Percentiles rank a stretch among this genome's conserved stretches.
Evolutionary conservation across 2,113 vertebrate species (phyloP).

Genomic region (Barnardius zonarius): DNA sequence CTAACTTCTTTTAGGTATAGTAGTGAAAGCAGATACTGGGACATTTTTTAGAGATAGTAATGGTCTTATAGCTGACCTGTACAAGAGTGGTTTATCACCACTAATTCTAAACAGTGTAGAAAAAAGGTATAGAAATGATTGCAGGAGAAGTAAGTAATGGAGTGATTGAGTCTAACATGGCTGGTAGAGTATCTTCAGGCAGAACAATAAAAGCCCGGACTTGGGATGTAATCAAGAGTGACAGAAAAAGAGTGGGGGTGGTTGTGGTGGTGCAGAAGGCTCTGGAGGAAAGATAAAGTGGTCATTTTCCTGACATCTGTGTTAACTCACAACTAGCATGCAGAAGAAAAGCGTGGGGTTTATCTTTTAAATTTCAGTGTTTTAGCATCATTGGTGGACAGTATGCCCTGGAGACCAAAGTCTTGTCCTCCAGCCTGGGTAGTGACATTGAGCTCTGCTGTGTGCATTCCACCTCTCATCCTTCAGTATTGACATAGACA

Average conservation of each 20-base stretch:
- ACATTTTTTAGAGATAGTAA: neutral
- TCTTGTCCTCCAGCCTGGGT: neutral
- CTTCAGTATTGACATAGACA: neutral
- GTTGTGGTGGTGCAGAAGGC: neutral
- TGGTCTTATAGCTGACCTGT: neutral
- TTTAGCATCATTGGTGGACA: neutral
- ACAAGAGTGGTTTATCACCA: neutral
- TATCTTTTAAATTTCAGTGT: neutral
- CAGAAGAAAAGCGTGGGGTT: neutral
- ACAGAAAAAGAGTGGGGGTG: neutral
- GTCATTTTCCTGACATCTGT: constrained; percentile 9
- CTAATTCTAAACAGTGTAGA: neutral
- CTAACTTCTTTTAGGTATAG: neutral
- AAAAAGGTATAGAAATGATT: neutral
- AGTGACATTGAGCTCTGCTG: neutral
- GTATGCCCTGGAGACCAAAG: neutral
- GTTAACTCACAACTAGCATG: neutral
- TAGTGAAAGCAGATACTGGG: neutral
- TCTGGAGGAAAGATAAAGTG: neutral
- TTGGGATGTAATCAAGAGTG: neutral
- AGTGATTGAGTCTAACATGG: neutral
- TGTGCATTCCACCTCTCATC: neutral
- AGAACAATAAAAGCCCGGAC: neutral
- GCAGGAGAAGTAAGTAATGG: neutral
- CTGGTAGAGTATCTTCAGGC: neutral